Evolutionary conservation across 64 coral and sea anemone species (phyloP).

Genomic region (Montipora cactus): DNA sequence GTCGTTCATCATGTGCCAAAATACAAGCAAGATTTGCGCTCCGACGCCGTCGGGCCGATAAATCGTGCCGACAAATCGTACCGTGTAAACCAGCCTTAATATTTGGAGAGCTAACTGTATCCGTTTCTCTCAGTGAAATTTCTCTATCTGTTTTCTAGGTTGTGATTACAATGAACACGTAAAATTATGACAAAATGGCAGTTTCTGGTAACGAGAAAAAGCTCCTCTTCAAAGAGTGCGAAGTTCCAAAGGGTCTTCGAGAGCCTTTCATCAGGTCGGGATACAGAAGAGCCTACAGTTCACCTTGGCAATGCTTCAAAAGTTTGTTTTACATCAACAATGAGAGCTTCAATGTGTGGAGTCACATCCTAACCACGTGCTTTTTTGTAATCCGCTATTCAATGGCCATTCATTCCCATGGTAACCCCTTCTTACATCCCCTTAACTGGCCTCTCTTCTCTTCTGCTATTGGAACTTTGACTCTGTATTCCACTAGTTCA

Average conservation of each 20-base stretch:
- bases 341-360: conserved; percentile 65
- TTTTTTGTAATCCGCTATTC: conserved; percentile 39
- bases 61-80: no score
- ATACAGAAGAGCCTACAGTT: conserved; percentile 27
- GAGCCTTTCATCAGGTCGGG: conserved; percentile 48
- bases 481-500: conserved; percentile 26
- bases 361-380: conserved; percentile 26
- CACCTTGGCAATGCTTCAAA: conserved; percentile 44
- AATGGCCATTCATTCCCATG: not conserved
- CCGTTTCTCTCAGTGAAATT: not conserved
- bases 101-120: not conserved
- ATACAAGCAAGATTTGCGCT: no score
- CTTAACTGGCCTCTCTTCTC: conserved; percentile 11
- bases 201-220: not conserved
- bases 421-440: not conserved
- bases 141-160: not conserved
- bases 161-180: not conserved
- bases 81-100: no score
- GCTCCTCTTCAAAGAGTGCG: not conserved
- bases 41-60: no score
- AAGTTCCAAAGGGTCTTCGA: conserved; percentile 42
- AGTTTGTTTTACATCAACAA: conserved; percentile 62
- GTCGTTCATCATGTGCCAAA: no score
- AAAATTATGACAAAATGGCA: not conserved
- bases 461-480: conserved; percentile 27